Evolutionary conservation across 2,113 vertebrate genomes (phyloP).

Genomic region (Phylloscopus trochiloides): DNA sequence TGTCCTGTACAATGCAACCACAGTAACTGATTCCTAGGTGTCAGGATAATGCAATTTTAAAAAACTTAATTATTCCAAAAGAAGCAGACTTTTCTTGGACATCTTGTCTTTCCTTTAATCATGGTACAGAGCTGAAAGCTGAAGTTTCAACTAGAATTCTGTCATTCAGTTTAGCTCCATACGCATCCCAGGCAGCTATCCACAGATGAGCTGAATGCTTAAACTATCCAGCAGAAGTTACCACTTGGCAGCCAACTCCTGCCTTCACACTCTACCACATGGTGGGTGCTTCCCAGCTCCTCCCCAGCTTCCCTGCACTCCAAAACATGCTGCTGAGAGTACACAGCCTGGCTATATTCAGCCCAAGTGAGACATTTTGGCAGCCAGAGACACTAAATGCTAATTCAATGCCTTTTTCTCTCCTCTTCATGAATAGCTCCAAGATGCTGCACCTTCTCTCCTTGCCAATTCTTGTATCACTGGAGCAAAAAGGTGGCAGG

Average conservation of each 20-base stretch:
- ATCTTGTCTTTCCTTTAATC: not conserved
- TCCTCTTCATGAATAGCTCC: not conserved
- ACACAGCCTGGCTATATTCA: not conserved
- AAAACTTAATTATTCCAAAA: not conserved
- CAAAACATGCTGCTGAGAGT: not conserved
- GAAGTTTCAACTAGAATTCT: not conserved
- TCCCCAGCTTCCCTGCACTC: not conserved
- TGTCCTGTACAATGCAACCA: not conserved
- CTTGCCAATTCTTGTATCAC: not conserved
- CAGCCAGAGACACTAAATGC: not conserved
- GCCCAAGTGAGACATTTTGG: not conserved
- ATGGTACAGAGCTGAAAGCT: not conserved
- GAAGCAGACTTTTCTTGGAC: not conserved
- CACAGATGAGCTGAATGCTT: not conserved
- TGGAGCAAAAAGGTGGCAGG: not conserved
- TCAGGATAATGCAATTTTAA: not conserved
- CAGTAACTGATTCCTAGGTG: not conserved
- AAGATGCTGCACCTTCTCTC: not conserved
- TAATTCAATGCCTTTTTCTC: not conserved
- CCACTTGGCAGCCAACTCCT: not conserved
- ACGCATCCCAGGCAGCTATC: not conserved
- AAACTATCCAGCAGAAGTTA: not conserved
- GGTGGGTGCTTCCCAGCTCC: not conserved
- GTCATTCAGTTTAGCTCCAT: not conserved
- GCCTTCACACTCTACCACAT: fast-evolving